Percentiles rank a stretch among this genome's conserved stretches.
Conservation (phyloP, 2,888 invertebrate genomes). For the Eubasilissa splendida region DNA sequence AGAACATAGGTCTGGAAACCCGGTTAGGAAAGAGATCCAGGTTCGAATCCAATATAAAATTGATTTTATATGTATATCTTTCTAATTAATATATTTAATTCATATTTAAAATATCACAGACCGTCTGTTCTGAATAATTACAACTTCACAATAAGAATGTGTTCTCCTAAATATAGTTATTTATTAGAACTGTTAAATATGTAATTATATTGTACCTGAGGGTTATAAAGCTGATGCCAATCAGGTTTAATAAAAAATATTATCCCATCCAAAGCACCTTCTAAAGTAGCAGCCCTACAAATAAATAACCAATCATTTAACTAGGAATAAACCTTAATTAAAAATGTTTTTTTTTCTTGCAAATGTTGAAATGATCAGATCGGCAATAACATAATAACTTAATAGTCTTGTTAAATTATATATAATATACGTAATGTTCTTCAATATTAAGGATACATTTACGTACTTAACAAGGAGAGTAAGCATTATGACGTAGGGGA, state of each 20-base stretch:
- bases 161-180: too few relatives aligned
- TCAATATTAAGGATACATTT: background rate
- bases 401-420: background rate
- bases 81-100: too few relatives aligned
- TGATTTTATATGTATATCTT: too few relatives aligned
- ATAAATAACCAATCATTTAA: background rate
- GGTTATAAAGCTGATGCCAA: constrained; percentile 81
- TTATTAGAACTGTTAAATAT: too few relatives aligned
- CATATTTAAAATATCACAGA: too few relatives aligned
- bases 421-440: background rate
- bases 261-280: constrained; percentile 83
- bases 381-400: background rate
- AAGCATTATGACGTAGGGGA: constrained; percentile 86
- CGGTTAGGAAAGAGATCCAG: too few relatives aligned
- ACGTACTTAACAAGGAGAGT: constrained; percentile 77
- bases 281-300: constrained; percentile 73
- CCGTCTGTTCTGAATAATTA: too few relatives aligned
- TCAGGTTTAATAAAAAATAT: constrained; percentile 85
- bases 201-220: constrained; percentile 63
- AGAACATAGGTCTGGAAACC: too few relatives aligned
- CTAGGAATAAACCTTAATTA: background rate
- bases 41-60: too few relatives aligned
- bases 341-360: too few relatives aligned
- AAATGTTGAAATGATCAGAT: too few relatives aligned
- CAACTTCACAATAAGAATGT: too few relatives aligned